These are phyloP conservation scores for Lucilia sericata DNA, from an alignment of 1,140 invertebrate genomes.

Conservation along the genomic window DNA sequence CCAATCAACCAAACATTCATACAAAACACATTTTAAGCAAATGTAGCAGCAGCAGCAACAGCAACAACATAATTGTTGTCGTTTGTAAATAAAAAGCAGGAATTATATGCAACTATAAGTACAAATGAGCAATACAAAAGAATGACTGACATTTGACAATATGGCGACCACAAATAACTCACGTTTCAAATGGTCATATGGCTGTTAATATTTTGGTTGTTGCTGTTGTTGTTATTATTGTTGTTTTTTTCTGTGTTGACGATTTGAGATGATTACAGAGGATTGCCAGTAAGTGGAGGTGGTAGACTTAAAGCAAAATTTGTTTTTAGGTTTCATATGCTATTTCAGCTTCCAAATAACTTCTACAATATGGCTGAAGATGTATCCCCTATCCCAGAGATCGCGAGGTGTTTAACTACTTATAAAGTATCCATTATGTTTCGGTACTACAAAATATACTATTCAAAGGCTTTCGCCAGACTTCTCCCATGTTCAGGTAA, in stretches of 20 bases:
- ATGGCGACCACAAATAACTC: conserved; percentile 44
- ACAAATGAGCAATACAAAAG: conserved; percentile 36
- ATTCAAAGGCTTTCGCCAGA: too few species aligned
- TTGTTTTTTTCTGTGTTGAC: neutral
- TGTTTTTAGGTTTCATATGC: too few species aligned
- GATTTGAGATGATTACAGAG: neutral
- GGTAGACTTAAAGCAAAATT: too few species aligned
- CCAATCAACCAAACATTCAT: neutral
- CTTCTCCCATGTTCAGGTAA: too few species aligned
- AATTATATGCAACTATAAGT: conserved; percentile 36
- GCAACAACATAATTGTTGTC: too few species aligned
- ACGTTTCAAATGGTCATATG: conserved; percentile 42
- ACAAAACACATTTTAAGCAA: neutral
- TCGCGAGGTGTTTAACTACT: too few species aligned
- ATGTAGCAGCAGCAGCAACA: neutral
- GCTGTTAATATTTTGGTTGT: conserved; percentile 28
- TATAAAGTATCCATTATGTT: too few species aligned
- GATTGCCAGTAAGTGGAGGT: neutral
- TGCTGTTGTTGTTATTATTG: neutral
- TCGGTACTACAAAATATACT: too few species aligned
- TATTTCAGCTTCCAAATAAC: too few species aligned
- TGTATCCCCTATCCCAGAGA: too few species aligned
- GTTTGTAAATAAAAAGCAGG: neutral
- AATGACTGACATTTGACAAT: conserved; percentile 42
- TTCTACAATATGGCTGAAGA: too few species aligned